Percentiles rank a stretch among this genome's conserved stretches.
phyloP scores from a whole-genome alignment of 35 echinoderm and acorn worm species.

The Strongylocentrotus purpuratus region DNA sequence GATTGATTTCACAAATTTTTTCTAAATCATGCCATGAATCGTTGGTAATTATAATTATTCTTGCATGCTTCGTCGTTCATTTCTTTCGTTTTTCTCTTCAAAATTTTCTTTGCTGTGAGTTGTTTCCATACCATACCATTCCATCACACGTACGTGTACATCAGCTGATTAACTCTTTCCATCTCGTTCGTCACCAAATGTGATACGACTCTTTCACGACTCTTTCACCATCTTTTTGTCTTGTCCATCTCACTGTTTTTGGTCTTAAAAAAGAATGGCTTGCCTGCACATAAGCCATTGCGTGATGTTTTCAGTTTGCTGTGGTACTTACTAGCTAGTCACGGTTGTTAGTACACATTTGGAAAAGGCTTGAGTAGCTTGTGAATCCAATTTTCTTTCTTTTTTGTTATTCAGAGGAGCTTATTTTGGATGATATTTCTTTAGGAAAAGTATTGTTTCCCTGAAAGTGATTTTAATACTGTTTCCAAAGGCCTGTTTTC shows the following conservation, averaged over 20 bases:
- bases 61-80: not conserved
- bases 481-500: too few species aligned
- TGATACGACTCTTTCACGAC: not conserved
- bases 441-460: too few species aligned
- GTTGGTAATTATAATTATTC: not conserved
- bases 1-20: not conserved
- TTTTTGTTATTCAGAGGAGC: too few species aligned
- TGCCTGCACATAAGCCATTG: not conserved
- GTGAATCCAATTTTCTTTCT: too few species aligned
- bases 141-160: not conserved
- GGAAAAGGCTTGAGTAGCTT: too few species aligned
- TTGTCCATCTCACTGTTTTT: not conserved
- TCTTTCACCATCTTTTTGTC: not conserved
- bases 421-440: too few species aligned
- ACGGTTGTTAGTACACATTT: not conserved
- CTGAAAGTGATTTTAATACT: too few species aligned
- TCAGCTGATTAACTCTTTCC: not conserved
- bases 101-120: slow-evolving; percentile 21
- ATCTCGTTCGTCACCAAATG: too few species aligned
- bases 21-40: not conserved
- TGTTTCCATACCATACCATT: slow-evolving; percentile 29
- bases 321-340: not conserved
- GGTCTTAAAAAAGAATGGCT: not conserved
- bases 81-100: not conserved
- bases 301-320: not conserved